Base-by-base conservation (phyloP, 1,140 invertebrate genomes). In the Asbolus verrucosus region DNA sequence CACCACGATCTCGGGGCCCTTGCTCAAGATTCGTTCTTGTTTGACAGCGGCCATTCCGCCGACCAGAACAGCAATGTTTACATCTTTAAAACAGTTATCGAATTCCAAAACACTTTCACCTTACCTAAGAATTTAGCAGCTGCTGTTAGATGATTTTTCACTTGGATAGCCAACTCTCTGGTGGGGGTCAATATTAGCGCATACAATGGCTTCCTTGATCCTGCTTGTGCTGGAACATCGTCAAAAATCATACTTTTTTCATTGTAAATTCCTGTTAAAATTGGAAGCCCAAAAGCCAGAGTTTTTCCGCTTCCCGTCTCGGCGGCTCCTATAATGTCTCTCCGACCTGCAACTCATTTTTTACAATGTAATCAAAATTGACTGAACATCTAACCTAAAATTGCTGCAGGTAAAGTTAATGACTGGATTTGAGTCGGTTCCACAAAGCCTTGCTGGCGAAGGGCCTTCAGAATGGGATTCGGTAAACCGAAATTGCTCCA, bases 261-360 rank as follows among this genome's bases (percentile, higher is more conserved):
- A 73, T 91, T 85, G 59, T 97, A 82, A 70, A 98, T 96, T 4
- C 92, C 92, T 71, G 89, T 83, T 41, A 98, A 81, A 43, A 98
- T 92, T 18, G 97, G 97, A 69, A 99, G 93, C 1, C 93, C 95
- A 88, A 98, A 99, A 0, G 96, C 97, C 31, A 99, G 83, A 0
- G 97, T 99, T 86, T 99, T 99, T 0, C 97, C 97, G 86, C 95
- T 98, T 5, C 97, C 97, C 0, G 97, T 99, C 86, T 98, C 95
- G 6, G 97, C 97, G 69, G 96, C 97, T 70, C 96, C 97, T 13
- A 98, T 82, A 75, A 98, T 93, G 84, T 98, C 96, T 83, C 89
- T 86, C 39, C 86, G 83, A 50, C 94, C 86, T 85, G 72, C 6
- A 78, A 79, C 11, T 30, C 9, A 54, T 18, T 30, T 19, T 24